Conservation (phyloP, 2,113 vertebrate genomes). For the Aviceda subcristata region DNA sequence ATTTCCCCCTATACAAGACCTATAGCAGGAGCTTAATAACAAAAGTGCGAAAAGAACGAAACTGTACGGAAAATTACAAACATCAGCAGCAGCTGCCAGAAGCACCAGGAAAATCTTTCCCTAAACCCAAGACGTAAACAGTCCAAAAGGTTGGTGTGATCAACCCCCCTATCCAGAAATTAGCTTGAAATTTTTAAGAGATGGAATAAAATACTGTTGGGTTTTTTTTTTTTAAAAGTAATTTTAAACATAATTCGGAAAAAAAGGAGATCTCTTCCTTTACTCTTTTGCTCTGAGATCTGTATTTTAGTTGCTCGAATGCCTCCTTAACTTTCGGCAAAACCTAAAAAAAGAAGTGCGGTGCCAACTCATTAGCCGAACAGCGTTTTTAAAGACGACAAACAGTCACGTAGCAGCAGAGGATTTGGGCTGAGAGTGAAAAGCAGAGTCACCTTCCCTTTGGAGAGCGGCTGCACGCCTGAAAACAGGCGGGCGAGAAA, state of each 20-base stretch:
- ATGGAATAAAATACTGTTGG: not conserved
- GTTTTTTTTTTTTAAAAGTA: not conserved
- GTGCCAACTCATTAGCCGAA: constrained; percentile 4
- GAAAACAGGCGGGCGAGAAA: constrained; percentile 6
- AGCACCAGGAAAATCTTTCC: not conserved
- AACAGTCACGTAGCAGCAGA: not conserved
- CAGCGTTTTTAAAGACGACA: not conserved
- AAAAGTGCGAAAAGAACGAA: constrained; percentile 44
- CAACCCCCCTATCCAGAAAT: not conserved
- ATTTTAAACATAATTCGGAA: not conserved
- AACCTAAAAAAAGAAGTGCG: not conserved
- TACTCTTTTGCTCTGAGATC: not conserved
- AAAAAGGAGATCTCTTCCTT: not conserved
- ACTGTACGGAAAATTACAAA: constrained; percentile 34
- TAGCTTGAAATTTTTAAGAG: not conserved
- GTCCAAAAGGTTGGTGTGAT: not conserved
- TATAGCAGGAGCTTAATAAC: constrained; percentile 1
- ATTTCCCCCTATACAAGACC: constrained; percentile 1
- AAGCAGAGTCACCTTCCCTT: constrained; percentile 12
- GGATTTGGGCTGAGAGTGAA: not conserved
- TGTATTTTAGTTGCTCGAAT: not conserved
- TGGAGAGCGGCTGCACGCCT: not conserved
- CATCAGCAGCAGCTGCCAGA: not conserved
- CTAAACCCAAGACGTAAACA: not conserved
- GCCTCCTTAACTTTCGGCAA: constrained; percentile 12